phyloP scores from a whole-genome alignment of 2,113 vertebrate genomes.

The Podilymbus podiceps region DNA sequence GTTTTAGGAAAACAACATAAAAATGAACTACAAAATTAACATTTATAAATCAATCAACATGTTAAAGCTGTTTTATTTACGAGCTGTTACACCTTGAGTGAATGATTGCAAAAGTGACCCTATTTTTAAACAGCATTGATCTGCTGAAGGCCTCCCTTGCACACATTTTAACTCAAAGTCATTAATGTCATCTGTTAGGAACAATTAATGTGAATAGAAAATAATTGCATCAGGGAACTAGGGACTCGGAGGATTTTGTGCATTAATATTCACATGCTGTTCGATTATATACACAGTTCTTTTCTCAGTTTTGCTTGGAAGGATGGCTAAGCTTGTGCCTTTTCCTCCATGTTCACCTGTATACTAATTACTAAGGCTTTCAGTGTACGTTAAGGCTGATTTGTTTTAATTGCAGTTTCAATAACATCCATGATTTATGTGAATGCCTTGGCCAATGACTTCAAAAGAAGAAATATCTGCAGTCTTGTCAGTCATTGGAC shows the following conservation, averaged over 20 bases:
- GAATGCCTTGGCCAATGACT: constrained; percentile 45
- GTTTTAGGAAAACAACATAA: constrained; percentile 29
- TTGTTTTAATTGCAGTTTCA: constrained; percentile 79
- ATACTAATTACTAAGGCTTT: constrained; percentile 79
- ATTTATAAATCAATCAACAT: constrained; percentile 60
- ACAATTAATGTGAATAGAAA: constrained; percentile 88
- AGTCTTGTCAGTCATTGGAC: constrained; percentile 41
- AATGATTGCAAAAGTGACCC: constrained; percentile 78
- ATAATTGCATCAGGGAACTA: constrained; percentile 91
- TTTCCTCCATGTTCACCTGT: constrained; percentile 78
- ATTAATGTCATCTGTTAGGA: constrained; percentile 88
- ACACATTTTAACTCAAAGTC: constrained; percentile 84
- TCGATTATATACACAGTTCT: constrained; percentile 75
- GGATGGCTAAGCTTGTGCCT: constrained; percentile 71
- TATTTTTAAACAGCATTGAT: constrained; percentile 74
- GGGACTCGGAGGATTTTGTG: constrained; percentile 81
- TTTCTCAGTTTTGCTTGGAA: constrained; percentile 73
- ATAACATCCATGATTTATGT: constrained; percentile 74
- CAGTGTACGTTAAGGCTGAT: constrained; percentile 70
- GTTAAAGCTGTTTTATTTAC: constrained; percentile 71
- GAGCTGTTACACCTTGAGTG: constrained; percentile 59
- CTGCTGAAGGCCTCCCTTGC: constrained; percentile 70
- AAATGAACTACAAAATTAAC: constrained; percentile 69
- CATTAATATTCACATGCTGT: constrained; percentile 82
- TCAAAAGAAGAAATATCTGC: constrained; percentile 35